Evolutionary conservation across 2,888 invertebrate genomes (phyloP).

Genomic region (Unio delphinus): DNA sequence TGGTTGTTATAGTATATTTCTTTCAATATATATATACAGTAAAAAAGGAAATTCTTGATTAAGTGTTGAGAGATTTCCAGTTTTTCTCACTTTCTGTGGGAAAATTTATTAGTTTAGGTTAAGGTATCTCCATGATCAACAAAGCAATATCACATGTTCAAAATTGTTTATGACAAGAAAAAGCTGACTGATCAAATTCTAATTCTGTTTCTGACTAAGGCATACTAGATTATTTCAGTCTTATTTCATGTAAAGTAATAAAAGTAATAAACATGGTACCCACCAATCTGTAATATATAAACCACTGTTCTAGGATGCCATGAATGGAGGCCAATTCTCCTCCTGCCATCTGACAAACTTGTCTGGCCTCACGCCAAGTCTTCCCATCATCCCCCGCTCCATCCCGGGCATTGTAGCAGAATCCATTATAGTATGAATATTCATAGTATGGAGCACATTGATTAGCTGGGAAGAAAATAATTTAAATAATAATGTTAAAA

Average conservation of each 20-base stretch:
- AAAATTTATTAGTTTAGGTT: too few relatives aligned
- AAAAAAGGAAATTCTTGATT: too few relatives aligned
- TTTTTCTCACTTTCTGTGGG: too few relatives aligned
- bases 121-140: too few relatives aligned
- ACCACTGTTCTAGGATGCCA: constrained; percentile 41
- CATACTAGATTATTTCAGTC: not conserved
- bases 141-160: too few relatives aligned
- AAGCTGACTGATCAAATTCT: constrained; percentile 4
- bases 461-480: too few relatives aligned
- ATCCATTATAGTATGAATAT: constrained; percentile 29
- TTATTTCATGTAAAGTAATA: not conserved
- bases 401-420: constrained; percentile 36
- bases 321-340: constrained; percentile 49
- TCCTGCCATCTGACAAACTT: constrained; percentile 31
- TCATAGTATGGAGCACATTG: not conserved
- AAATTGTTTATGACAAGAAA: too few relatives aligned
- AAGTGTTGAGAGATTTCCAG: too few relatives aligned
- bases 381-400: constrained; percentile 37
- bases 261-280: constrained; percentile 5
- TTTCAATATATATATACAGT: too few relatives aligned
- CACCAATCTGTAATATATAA: constrained; percentile 43
- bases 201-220: not conserved
- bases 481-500: too few relatives aligned
- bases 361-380: constrained; percentile 43
- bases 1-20: too few relatives aligned